A percentile compares a stretch with the other conserved stretches of the same genome.
Conservation (phyloP, 2,113 vertebrate species). For the Microcebus tavaratra region DNA sequence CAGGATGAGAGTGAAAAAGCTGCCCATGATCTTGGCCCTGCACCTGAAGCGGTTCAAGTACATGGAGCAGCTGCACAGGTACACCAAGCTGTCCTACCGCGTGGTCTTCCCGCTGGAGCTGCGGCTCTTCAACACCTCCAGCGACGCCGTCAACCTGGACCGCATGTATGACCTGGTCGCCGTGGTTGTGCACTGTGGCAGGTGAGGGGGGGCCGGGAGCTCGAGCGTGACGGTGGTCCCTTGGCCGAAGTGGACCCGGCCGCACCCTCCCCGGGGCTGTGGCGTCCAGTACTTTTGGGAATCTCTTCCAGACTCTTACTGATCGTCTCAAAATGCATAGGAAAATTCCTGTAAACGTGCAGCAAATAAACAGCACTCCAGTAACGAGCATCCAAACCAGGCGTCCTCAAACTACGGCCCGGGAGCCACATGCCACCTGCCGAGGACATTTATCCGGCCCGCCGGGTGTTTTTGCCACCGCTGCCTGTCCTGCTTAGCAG, state of each 20-base stretch:
- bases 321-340: not conserved
- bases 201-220: conserved; percentile 80
- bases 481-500: too few relatives aligned
- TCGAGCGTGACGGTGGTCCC: fast-evolving
- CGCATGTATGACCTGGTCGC: conserved; percentile 98
- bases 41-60: conserved; percentile 98
- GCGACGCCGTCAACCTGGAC: conserved; percentile 94
- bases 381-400: not conserved
- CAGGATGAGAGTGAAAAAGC: conserved; percentile 97
- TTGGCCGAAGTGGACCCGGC: fast-evolving
- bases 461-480: too few relatives aligned
- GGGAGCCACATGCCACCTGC: too few relatives aligned
- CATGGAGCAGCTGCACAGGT: conserved; percentile 97
- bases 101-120: conserved; percentile 97
- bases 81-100: conserved; percentile 96
- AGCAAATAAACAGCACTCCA: not conserved
- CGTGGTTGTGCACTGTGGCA: conserved; percentile 97
- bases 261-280: fast-evolving
- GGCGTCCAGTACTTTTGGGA: not conserved
- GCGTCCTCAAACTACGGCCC: too few relatives aligned
- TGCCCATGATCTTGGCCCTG: conserved; percentile 98
- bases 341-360: not conserved
- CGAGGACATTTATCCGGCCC: too few relatives aligned
- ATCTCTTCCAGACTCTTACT: not conserved
- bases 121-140: conserved; percentile 97